Conservation (phyloP, 2,888 invertebrate genomes). For the Amphimallon solstitiale region DNA sequence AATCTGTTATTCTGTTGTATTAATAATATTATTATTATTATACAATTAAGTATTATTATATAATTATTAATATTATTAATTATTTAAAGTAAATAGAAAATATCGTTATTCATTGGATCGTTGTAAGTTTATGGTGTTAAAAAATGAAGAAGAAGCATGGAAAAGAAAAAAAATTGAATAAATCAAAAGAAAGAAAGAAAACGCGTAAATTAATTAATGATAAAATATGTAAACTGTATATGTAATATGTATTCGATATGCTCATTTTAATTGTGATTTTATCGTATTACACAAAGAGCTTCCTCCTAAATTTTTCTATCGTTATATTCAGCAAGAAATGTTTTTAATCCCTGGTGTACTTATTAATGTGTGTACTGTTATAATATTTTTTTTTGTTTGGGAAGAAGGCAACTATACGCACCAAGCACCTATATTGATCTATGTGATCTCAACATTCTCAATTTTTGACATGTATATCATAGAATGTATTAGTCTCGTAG, state of each 20-base stretch:
- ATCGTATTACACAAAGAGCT: constrained; percentile 4
- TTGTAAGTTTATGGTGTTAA: constrained; percentile 8
- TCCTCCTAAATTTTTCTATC: neutral
- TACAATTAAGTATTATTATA: constrained; percentile 19
- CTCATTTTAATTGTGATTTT: constrained; percentile 18
- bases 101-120: neutral
- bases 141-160: no score
- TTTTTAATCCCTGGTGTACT: constrained; percentile 45
- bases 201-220: no score
- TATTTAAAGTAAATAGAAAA: no score
- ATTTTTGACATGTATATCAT: constrained; percentile 55
- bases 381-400: constrained; percentile 35
- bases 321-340: neutral
- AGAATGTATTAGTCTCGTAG: constrained; percentile 52
- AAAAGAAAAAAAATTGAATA: no score
- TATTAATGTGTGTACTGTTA: constrained; percentile 37
- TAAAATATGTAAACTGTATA: no score
- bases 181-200: no score
- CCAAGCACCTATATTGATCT: constrained; percentile 41
- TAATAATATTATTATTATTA: constrained; percentile 30
- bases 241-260: no score
- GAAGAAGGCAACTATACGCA: constrained; percentile 45
- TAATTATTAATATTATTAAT: neutral
- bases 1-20: constrained; percentile 41
- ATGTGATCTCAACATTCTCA: constrained; percentile 58